Evolutionary conservation across 1,140 invertebrate species (phyloP), one percentile per base, ranked within the genome.

Genomic region (Papilio xuthus): DNA sequence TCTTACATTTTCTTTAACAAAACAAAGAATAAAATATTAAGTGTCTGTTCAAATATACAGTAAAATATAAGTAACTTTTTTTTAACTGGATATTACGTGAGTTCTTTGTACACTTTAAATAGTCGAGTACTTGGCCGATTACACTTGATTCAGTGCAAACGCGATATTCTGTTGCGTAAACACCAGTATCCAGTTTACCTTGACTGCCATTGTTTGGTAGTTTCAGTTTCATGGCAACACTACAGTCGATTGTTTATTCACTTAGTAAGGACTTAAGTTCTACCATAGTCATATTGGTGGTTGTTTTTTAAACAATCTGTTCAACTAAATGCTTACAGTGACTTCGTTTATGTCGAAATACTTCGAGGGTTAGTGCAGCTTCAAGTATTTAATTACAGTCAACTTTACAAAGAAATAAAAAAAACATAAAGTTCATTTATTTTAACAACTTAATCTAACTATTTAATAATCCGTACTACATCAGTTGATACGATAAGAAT

Each of bases 81-180:
- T 20, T 9, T 2, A 28, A n/a, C 60, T 63, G 20, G 12, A 3
- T 6, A 26, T 63, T 63, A 41, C 20, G 42, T 47, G 42, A 67
- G 60, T 67, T 28, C 60, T 26, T 28, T 67, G 26, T 28, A 67
- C 60, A 28, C 26, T 67, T 67, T 67, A 67, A 7, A 28, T 26
- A 69, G 44, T 79, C 76, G 63, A 83, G 83, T 77, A 83, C 85
- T 87, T 87, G 85, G 85, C 83, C 85, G 83, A 83, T 53, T 83
- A 87, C 81, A 85, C 87, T 88, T 88, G 87, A 88, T 87, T 83
- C 81, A 80, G 81, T 84, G 82, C 80, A 84, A 82, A 79, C 80
- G 81, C 80, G 80, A 83, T 72, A 83, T 80, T 60, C 7, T 41
- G 79, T 85, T 86, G 79, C 82, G 56, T 76, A 83, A 85, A 81